These are phyloP conservation scores for Echeneis naucrates DNA, from an alignment of 2,797 vertebrate species.

Conservation along the genomic window DNA sequence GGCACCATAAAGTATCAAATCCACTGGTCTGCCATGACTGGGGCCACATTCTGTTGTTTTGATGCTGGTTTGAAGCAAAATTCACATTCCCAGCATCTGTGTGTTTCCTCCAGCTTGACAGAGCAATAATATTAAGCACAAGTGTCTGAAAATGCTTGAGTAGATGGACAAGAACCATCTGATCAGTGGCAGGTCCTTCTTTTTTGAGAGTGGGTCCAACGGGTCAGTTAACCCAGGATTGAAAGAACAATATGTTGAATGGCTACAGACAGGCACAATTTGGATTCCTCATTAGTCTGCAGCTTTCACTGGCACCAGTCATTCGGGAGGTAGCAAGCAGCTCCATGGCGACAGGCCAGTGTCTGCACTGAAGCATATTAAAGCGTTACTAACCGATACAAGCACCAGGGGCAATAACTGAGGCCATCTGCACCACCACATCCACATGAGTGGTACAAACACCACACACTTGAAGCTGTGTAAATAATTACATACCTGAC, in stretches of 20 bases:
- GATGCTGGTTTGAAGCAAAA: too few relatives aligned
- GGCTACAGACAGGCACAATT: too few relatives aligned
- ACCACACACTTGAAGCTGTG: too few relatives aligned
- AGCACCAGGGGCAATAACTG: too few relatives aligned
- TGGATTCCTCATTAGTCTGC: neutral
- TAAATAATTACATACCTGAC: too few relatives aligned
- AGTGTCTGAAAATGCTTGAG: too few relatives aligned
- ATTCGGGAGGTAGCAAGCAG: neutral
- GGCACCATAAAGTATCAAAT: neutral
- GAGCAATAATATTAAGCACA: too few relatives aligned
- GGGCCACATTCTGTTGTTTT: neutral
- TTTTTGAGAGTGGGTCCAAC: neutral
- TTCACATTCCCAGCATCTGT: neutral
- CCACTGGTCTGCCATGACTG: neutral
- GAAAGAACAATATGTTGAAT: neutral
- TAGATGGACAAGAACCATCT: neutral
- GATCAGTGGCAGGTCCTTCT: slow-evolving; percentile 10
- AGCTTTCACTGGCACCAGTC: neutral
- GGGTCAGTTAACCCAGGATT: neutral
- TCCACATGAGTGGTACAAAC: too few relatives aligned
- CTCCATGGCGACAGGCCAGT: neutral
- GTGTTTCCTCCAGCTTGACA: neutral
- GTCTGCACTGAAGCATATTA: too few relatives aligned
- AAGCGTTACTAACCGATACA: too few relatives aligned
- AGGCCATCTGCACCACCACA: too few relatives aligned